Percentiles rank a stretch among this genome's conserved stretches.
These are phyloP conservation scores for Hipposideros armiger DNA, from an alignment of 2,113 vertebrate species.

Conservation along the genomic window DNA sequence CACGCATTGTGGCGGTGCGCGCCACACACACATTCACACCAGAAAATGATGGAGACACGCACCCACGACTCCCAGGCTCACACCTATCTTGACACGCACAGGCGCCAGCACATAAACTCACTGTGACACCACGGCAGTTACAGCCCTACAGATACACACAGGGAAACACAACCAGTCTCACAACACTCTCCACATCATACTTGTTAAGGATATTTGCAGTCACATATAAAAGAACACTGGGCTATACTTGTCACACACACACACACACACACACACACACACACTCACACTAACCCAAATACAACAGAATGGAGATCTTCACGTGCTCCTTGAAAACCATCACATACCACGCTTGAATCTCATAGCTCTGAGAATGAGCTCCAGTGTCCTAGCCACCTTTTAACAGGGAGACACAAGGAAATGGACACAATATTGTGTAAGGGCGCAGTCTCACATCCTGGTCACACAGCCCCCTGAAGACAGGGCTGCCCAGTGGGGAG, in stretches of 20 bases:
- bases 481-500: background rate
- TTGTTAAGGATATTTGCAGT: slow-evolving; percentile 53
- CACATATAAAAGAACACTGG: slow-evolving; percentile 20
- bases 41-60: slow-evolving; percentile 58
- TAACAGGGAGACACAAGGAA: background rate
- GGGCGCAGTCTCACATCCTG: background rate
- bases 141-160: background rate
- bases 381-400: background rate
- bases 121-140: slow-evolving; percentile 60
- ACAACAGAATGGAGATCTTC: slow-evolving; percentile 1
- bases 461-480: background rate
- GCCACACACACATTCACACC: slow-evolving; percentile 51
- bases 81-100: slow-evolving; percentile 69
- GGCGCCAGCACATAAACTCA: slow-evolving; percentile 65
- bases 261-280: background rate
- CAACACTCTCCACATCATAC: background rate
- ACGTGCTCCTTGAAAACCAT: background rate
- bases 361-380: background rate
- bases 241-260: slow-evolving; percentile 40
- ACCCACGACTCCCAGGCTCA: slow-evolving; percentile 72
- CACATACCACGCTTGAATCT: background rate
- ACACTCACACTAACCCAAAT: background rate
- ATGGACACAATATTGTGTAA: background rate
- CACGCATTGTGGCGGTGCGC: slow-evolving; percentile 40
- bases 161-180: slow-evolving; percentile 49